These are phyloP conservation scores for Mobula birostris DNA, from an alignment of 2,113 vertebrate species.

Conservation along the genomic window DNA sequence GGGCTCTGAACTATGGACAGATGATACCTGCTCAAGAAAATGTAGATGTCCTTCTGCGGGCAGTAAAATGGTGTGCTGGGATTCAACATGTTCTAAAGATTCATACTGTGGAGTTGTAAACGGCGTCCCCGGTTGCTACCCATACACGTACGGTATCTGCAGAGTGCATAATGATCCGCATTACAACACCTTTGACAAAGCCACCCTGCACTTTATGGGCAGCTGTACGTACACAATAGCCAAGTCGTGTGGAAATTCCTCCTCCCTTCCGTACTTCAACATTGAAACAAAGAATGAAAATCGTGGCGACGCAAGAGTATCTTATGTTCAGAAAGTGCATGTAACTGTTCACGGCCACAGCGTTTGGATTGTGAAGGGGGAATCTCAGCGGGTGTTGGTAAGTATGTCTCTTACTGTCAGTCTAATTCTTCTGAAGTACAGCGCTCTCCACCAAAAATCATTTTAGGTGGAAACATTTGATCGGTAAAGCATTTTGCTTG, in stretches of 20 bases:
- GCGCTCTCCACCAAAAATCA: not conserved
- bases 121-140: slow-evolving; percentile 43
- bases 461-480: not conserved
- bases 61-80: slow-evolving; percentile 57
- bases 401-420: slow-evolving; percentile 38
- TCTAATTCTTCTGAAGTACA: not conserved
- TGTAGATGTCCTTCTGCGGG: slow-evolving; percentile 55
- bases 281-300: slow-evolving; percentile 64
- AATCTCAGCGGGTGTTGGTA: slow-evolving; percentile 63
- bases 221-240: slow-evolving; percentile 68
- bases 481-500: not conserved
- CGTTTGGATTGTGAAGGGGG: slow-evolving; percentile 54
- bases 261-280: slow-evolving; percentile 57
- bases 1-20: slow-evolving; percentile 59
- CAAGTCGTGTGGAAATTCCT: slow-evolving; percentile 55
- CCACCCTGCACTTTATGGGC: slow-evolving; percentile 58
- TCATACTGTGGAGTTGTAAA: slow-evolving; percentile 53
- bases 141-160: slow-evolving; percentile 54
- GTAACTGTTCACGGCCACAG: slow-evolving; percentile 49
- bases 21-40: slow-evolving; percentile 54
- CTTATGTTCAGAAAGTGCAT: slow-evolving; percentile 55
- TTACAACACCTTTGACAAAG: slow-evolving; percentile 68
- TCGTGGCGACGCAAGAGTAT: slow-evolving; percentile 47
- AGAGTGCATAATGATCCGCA: slow-evolving; percentile 57
- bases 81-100: slow-evolving; percentile 49